Percentiles rank a stretch among this genome's conserved stretches.
Evolutionary conservation across 2,797 vertebrate species (phyloP).

Genomic region (Phalanger gymnotis): DNA sequence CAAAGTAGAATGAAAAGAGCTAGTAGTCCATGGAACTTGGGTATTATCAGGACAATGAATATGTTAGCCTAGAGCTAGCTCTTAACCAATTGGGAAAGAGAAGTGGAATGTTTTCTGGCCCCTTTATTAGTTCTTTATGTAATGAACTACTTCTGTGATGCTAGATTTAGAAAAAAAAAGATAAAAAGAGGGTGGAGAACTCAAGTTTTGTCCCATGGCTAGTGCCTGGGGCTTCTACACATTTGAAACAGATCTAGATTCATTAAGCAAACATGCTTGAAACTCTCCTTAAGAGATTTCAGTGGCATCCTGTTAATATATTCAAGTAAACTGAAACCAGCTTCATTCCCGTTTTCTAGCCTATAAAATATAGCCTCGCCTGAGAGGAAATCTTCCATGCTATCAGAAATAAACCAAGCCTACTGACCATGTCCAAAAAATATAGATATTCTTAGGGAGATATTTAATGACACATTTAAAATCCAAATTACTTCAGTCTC

Average conservation of each 20-base stretch:
- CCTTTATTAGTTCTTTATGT: background rate
- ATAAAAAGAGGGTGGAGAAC: background rate
- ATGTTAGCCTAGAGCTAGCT: background rate
- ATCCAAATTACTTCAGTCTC: slow-evolving; percentile 36
- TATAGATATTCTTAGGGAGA: slow-evolving; percentile 9
- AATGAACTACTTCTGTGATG: background rate
- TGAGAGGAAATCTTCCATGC: slow-evolving; percentile 39
- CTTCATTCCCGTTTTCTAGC: slow-evolving; percentile 58
- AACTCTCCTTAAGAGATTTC: background rate
- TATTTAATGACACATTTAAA: slow-evolving; percentile 34
- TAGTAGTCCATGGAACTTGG: background rate
- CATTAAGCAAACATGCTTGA: slow-evolving; percentile 40
- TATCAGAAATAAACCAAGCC: slow-evolving; percentile 58
- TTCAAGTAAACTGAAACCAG: slow-evolving; percentile 55
- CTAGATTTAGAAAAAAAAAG: background rate
- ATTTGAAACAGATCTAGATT: slow-evolving; percentile 16
- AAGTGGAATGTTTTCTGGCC: slow-evolving; percentile 40
- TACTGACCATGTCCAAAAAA: slow-evolving; percentile 37
- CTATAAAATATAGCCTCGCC: slow-evolving; percentile 44
- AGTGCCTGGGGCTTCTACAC: background rate
- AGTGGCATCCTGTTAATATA: slow-evolving; percentile 30
- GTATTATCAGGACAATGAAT: background rate
- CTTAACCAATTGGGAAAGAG: slow-evolving; percentile 37
- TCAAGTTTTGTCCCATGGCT: background rate
- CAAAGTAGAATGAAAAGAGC: background rate